phyloP scores from a whole-genome alignment of 2,113 vertebrate species.

The Coryphaenoides rupestris region DNA sequence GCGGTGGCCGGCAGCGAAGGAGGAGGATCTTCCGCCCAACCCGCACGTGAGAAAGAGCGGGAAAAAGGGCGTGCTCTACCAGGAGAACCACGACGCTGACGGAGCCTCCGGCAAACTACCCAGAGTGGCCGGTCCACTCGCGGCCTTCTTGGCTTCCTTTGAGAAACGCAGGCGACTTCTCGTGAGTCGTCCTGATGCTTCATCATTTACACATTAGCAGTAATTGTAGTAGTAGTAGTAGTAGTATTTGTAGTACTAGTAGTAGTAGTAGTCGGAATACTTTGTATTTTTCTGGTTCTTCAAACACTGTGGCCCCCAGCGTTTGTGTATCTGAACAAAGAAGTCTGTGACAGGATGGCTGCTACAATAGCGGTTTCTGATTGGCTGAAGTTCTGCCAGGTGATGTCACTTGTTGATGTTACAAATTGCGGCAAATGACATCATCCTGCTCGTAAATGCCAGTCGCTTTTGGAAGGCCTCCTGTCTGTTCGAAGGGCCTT shows the following conservation, averaged over 20 bases:
- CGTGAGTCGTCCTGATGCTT: constrained; percentile 67
- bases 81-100: constrained; percentile 62
- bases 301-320: no score
- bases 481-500: no score
- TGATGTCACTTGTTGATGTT: no score
- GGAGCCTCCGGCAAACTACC: constrained; percentile 59
- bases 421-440: no score
- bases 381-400: no score
- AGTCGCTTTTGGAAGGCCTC: no score
- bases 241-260: neutral
- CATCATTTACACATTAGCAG: neutral
- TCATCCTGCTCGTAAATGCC: no score
- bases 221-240: neutral
- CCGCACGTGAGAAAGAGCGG: constrained; percentile 69
- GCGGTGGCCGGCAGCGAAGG: no score
- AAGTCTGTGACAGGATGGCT: no score
- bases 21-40: constrained; percentile 52
- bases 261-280: neutral
- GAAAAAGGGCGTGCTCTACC: constrained; percentile 64
- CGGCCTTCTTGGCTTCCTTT: constrained; percentile 77
- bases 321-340: no score
- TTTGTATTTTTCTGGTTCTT: neutral
- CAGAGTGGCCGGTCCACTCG: constrained; percentile 55
- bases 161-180: constrained; percentile 83
- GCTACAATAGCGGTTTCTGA: no score